Percentiles rank a stretch among this genome's conserved stretches.
Conservation (phyloP, 2,797 vertebrate species). For the Bucorvus abyssinicus region DNA sequence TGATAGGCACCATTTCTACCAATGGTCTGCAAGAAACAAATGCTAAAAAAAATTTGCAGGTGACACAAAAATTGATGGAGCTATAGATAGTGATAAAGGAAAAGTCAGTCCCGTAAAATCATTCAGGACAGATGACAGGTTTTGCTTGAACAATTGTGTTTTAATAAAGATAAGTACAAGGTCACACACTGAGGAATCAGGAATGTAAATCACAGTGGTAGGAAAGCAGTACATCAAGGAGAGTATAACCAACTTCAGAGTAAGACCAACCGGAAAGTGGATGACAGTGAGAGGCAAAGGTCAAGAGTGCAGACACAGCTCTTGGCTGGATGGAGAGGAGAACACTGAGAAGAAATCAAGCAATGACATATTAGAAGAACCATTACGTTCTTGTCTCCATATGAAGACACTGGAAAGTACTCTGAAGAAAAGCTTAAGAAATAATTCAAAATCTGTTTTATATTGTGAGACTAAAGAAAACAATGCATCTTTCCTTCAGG, state of each 20-base stretch:
- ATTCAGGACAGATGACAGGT: not conserved
- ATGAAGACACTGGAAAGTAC: not conserved
- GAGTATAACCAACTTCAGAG: not conserved
- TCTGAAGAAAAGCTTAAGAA: not conserved
- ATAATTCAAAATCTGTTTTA: not conserved
- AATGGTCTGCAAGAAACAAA: not conserved
- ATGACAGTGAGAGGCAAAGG: not conserved
- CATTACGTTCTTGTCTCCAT: not conserved
- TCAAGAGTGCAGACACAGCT: not conserved
- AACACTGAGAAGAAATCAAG: not conserved
- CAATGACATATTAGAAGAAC: not conserved
- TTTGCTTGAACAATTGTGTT: not conserved
- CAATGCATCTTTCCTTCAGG: not conserved
- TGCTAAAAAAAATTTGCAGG: not conserved
- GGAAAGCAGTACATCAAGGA: slow-evolving; percentile 13
- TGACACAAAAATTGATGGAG: slow-evolving; percentile 20
- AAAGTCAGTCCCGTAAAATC: not conserved
- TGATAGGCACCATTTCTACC: not conserved
- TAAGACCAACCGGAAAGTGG: not conserved
- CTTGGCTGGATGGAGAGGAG: not conserved
- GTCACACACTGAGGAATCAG: not conserved
- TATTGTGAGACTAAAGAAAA: not conserved
- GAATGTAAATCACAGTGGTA: slow-evolving; percentile 14
- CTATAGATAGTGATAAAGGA: slow-evolving; percentile 12
- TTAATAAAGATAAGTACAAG: slow-evolving; percentile 12